Conservation (phyloP, 2,797 vertebrate species). For the Notoglanidium macrostoma region DNA sequence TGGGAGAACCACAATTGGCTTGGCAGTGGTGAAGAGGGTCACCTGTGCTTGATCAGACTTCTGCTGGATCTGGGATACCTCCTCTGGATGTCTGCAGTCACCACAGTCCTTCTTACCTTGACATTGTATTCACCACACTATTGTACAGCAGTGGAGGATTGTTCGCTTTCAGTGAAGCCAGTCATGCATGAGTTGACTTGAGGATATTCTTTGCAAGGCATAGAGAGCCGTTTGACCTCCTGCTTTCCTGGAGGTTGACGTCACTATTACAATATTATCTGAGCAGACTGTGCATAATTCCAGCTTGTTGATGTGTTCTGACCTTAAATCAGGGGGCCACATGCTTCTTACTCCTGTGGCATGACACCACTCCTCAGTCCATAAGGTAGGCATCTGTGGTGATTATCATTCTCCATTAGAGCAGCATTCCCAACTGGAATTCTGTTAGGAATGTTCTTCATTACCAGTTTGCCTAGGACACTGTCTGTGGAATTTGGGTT, state of each 20-base stretch:
- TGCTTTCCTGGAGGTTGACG: background rate
- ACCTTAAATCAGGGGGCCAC: background rate
- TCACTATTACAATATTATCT: background rate
- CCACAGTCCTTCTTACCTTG: background rate
- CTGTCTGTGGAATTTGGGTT: background rate
- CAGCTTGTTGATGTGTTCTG: background rate
- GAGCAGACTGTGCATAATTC: background rate
- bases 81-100: background rate
- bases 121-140: background rate
- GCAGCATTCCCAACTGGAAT: background rate
- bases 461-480: background rate
- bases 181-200: background rate
- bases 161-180: background rate
- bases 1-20: background rate
- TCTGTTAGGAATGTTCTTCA: background rate
- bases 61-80: background rate
- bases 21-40: background rate
- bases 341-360: background rate
- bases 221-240: background rate
- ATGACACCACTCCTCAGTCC: background rate
- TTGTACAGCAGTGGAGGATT: background rate
- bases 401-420: background rate
- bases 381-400: background rate
- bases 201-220: too few species aligned
- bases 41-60: background rate